Percentiles rank a stretch among this genome's conserved stretches.
Evolutionary conservation across 2,888 invertebrate species (phyloP).

Genomic region (Drosophila seclusa): DNA sequence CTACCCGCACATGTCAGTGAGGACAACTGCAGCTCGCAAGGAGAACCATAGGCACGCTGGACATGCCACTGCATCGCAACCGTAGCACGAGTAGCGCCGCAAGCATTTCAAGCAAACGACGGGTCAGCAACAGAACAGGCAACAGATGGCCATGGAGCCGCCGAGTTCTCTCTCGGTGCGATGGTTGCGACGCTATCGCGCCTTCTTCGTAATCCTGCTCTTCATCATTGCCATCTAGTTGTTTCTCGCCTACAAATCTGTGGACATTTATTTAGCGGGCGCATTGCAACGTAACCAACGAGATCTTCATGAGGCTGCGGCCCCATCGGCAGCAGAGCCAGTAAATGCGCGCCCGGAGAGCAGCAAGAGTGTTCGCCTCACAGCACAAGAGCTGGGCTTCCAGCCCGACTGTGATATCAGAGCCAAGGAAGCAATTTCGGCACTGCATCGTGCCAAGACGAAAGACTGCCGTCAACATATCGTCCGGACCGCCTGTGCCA

Average conservation of each 20-base stretch:
- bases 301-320: constrained; percentile 22
- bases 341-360: background rate
- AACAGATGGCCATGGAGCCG: constrained; percentile 57
- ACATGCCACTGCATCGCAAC: constrained; percentile 44
- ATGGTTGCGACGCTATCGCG: constrained; percentile 88
- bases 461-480: constrained; percentile 94
- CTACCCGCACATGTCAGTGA: constrained; percentile 35
- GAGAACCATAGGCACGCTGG: constrained; percentile 35
- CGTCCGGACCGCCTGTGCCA: constrained; percentile 93
- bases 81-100: constrained; percentile 23
- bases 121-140: constrained; percentile 6
- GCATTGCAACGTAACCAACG: constrained; percentile 40
- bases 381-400: constrained; percentile 91
- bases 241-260: constrained; percentile 89
- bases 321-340: constrained; percentile 7
- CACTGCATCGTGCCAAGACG: constrained; percentile 94
- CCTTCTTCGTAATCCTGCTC: constrained; percentile 89
- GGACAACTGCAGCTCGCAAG: constrained; percentile 8
- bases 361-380: constrained; percentile 69
- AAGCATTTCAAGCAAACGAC: constrained; percentile 26
- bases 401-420: constrained; percentile 91
- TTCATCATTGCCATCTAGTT: constrained; percentile 89
- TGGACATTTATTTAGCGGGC: constrained; percentile 82
- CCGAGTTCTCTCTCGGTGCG: constrained; percentile 78
- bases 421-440: constrained; percentile 94